Conservation (phyloP, 2,113 vertebrate species). For the Eulemur macaco region DNA sequence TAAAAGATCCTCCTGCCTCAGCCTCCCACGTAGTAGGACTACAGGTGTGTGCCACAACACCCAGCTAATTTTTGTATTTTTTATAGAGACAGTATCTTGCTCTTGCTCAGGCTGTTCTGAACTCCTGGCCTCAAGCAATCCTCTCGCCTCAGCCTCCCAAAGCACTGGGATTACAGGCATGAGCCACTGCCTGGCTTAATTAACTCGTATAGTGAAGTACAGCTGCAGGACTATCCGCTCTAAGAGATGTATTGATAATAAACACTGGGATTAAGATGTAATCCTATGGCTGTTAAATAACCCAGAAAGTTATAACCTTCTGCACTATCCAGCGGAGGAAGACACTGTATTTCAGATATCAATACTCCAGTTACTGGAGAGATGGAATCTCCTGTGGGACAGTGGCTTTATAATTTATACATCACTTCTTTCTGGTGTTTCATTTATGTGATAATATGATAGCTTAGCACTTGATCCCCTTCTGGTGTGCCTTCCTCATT, state of each 20-base stretch:
- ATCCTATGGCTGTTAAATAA: not conserved
- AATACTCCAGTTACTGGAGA: not conserved
- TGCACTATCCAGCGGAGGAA: not conserved
- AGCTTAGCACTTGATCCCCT: not conserved
- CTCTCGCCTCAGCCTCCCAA: no score
- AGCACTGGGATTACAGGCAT: no score
- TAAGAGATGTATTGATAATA: not conserved
- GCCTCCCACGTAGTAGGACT: no score
- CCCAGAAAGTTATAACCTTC: not conserved
- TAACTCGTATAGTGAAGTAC: not conserved
- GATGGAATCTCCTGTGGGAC: not conserved
- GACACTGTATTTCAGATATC: not conserved
- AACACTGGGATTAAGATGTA: not conserved
- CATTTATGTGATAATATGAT: not conserved
- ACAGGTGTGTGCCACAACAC: no score
- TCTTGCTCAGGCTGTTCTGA: no score
- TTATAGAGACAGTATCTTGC: no score
- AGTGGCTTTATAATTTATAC: not conserved
- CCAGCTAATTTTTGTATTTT: no score
- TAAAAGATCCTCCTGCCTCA: no score
- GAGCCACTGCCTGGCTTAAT: not conserved
- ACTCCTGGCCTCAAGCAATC: no score
- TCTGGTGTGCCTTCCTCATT: not conserved
- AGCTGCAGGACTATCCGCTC: not conserved
- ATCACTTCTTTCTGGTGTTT: not conserved